Base-by-base conservation (phyloP, 2,888 invertebrate species). In the Disparrhopalites patrizii region DNA sequence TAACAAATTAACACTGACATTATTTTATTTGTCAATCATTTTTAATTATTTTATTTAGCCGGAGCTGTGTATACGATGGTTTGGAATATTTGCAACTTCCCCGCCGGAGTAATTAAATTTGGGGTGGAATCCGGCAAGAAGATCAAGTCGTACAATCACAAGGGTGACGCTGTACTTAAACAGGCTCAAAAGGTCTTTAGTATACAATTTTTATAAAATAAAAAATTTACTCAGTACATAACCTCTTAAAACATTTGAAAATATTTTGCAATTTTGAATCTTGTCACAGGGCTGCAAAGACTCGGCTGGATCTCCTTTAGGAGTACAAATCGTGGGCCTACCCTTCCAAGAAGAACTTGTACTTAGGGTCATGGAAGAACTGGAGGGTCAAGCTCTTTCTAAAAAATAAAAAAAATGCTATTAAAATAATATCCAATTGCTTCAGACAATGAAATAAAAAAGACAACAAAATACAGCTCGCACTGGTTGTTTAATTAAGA, bases 341-440 rank as follows among this genome's bases (percentile, higher is more conserved):
- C 74, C 74, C 8, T 74, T 65, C 43, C 70, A 72, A 56, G 74
- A 74, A 47, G 74, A 74, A 67, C n/a, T 67, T 8, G 74, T 74
- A 2, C 54, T 74, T 0, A 47, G 74, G 13, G 61, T 73, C 4
- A 66, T 73, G 70, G 63, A 58, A 30, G 71, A 73, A 54, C 61
- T 73, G 57, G 73, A 71, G 38, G 20, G n/a, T n/a, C n/a, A n/a
- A n/a, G n/a, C n/a, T n/a, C n/a, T n/a, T n/a, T n/a, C n/a, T n/a
- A n/a, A n/a, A n/a, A n/a, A n/a, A n/a, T n/a, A n/a, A n/a, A n/a
- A n/a, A n/a, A n/a, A n/a, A n/a, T n/a, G n/a, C n/a, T n/a, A n/a
- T n/a, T n/a, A n/a, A n/a, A n/a, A n/a, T n/a, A n/a, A n/a, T n/a
- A n/a, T n/a, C n/a, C n/a, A n/a, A n/a, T n/a, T n/a, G n/a, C n/a